Evolutionary conservation across 2,888 invertebrate genomes (phyloP), one percentile per base, ranked within the genome.

Genomic region (Tyria jacobaeae): DNA sequence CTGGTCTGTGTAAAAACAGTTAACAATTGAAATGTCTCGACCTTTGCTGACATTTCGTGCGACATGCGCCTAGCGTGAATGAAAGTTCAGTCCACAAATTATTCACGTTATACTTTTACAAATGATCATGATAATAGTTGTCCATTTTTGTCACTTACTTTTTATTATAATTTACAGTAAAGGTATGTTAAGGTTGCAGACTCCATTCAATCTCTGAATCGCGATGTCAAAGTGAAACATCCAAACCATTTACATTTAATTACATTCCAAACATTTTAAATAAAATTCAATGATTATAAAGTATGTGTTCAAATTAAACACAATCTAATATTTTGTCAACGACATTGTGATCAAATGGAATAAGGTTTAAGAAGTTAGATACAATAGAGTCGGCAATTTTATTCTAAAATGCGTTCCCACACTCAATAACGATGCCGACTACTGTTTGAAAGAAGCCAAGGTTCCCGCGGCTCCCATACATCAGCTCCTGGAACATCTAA

Each of bases 1-100:
- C 41, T 47, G 21, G 17, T 10, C 17, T 37, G 31, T 41, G 57
- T 48, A 68, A 66, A 68, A 66, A 58, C 56, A 57, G 35, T 24
- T 37, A 24, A 21, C 57, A 53, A 73, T 71, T 71, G 75, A 74
- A 73, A 71, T 71, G 73, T 75, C 75, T 48, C 56, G 57, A 60
- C 49, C 58, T 64, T 17, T 10, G 21, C 51, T 73, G 75, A 75
- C 75, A 73, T 73, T 73, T 73, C 47, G 58, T 53, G 49, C 57
- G 31, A 37, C 63, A 57, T 55, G 34, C 31, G 21, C 31, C 41
- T 65, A 64, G 62, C 63, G 50, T 67, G 60, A 52, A 64, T 61
- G 71, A 53, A 68, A 71, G 57, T 65, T 41, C 35, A 25, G 48
- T 63, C 56, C 60, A 62, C 54, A 60, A 44, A 44, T 31, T 63